A percentile compares a stretch with the other conserved stretches of the same genome.
Conservation (phyloP, 2,113 vertebrate species). For the Cavia porcellus region DNA sequence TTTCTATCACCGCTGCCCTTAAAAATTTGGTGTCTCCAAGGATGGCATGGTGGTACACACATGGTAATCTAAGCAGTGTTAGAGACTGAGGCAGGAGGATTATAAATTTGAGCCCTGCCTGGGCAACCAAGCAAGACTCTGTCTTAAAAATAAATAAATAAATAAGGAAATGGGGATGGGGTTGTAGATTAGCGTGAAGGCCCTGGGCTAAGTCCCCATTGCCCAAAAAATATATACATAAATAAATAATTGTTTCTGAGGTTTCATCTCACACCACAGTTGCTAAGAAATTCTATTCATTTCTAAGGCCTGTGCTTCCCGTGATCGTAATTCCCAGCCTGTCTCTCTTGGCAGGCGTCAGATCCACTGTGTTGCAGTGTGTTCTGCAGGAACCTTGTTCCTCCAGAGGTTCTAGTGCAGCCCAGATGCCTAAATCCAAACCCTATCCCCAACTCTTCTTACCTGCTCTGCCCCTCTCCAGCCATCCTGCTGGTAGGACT, state of each 20-base stretch:
- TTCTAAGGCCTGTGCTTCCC: not conserved
- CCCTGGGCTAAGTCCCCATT: not conserved
- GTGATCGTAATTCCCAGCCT: too few species aligned
- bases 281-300: not conserved
- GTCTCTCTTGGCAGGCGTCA: not conserved
- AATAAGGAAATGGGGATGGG: not conserved
- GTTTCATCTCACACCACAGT: not conserved
- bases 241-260: not conserved
- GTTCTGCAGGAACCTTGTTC: not conserved
- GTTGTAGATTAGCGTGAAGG: not conserved
- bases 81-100: not conserved
- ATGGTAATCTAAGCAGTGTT: not conserved
- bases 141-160: not conserved
- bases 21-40: not conserved
- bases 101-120: not conserved
- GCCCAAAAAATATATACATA: not conserved
- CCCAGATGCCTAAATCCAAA: not conserved
- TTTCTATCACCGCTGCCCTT: not conserved
- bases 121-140: not conserved
- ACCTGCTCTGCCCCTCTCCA: not conserved
- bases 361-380: accelerated
- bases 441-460: not conserved
- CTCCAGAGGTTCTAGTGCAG: not conserved
- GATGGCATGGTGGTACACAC: not conserved
- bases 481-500: accelerated